Base-by-base conservation (phyloP, 2,797 vertebrate genomes). In the Schizopygopsis malacanthus region DNA sequence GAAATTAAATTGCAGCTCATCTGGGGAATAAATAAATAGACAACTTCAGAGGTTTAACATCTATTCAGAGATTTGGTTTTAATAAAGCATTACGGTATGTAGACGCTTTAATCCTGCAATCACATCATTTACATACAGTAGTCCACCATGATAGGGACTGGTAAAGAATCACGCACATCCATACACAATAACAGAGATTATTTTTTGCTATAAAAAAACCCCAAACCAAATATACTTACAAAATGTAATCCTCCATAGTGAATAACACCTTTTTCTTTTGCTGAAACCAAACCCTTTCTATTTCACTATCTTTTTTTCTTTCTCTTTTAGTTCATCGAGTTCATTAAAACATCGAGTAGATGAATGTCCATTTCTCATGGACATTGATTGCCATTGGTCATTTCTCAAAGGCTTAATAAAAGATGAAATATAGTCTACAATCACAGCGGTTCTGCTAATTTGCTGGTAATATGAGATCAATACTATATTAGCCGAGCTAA, bases 1-100 rank as follows among this genome's bases (percentile, higher is more conserved):
- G 85, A 91, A 92, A 89, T 89, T 88, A 91, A 92, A 92, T 86
- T 87, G 79, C 86, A 89, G 87, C 88, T 93, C 87, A 87, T 91
- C 87, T 90, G 65, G 85, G 89, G 91, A 92, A 91, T 90, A 87
- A 93, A 92, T 90, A 89, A 90, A 85, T 52, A 90, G 90, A 83
- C 89, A 87, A 88, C 85, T 88, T 92, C 88, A 89, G 33, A 87
- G 88, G 15, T 80, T 80, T 63, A 65, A 47, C 33, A 15, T 33
- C 41, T 33, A 81, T 69, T 39, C 28, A 47, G 63, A 69, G 90
- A 91, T 92, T 93, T 87, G 89, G 86, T 88, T 87, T 92, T 91
- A 91, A 90, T 90, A 90, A 78, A 90, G 89, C 90, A 90, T 90
- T 90, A 88, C 80, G 73, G 81, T 79, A 86, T 81, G 78, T 56